These are phyloP conservation scores for Silvanus unidentatus DNA, from an alignment of 2,888 invertebrate genomes.

Conservation along the genomic window DNA sequence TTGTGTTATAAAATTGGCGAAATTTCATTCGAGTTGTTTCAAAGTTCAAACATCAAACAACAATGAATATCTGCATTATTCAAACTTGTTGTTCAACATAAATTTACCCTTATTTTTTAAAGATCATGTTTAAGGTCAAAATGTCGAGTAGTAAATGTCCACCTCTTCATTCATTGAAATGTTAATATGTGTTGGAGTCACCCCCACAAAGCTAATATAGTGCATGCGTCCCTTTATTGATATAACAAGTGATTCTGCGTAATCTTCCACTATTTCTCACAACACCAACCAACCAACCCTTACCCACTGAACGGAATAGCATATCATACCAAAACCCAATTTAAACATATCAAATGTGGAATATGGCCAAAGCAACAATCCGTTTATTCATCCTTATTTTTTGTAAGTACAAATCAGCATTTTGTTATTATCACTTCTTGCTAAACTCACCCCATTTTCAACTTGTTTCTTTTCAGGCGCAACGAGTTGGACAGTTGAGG, in stretches of 20 bases:
- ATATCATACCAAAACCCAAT: not conserved
- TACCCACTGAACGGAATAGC: conserved; percentile 27
- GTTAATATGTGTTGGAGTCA: too few relatives aligned
- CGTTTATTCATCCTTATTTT: conserved; percentile 9
- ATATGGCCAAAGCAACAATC: not conserved
- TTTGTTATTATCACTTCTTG: not conserved
- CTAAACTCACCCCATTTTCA: conserved; percentile 2
- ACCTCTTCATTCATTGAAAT: too few relatives aligned
- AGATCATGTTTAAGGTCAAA: too few relatives aligned
- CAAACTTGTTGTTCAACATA: too few relatives aligned
- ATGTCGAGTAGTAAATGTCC: too few relatives aligned
- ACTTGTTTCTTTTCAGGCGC: conserved; percentile 18
- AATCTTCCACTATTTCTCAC: conserved; percentile 5
- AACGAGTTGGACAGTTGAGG: conserved; percentile 20
- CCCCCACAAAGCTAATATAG: too few relatives aligned
- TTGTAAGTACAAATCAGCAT: conserved; percentile 20
- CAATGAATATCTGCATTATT: too few relatives aligned
- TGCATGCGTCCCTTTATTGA: conserved; percentile 37
- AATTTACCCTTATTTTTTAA: too few relatives aligned
- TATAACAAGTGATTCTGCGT: conserved; percentile 27
- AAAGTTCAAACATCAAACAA: too few relatives aligned
- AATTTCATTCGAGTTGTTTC: too few relatives aligned
- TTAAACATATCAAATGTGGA: not conserved
- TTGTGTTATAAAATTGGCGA: too few relatives aligned
- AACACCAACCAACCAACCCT: too few relatives aligned